These are phyloP conservation scores for Laodelphax striatellus DNA, from an alignment of 1,140 invertebrate species.

Conservation along the genomic window DNA sequence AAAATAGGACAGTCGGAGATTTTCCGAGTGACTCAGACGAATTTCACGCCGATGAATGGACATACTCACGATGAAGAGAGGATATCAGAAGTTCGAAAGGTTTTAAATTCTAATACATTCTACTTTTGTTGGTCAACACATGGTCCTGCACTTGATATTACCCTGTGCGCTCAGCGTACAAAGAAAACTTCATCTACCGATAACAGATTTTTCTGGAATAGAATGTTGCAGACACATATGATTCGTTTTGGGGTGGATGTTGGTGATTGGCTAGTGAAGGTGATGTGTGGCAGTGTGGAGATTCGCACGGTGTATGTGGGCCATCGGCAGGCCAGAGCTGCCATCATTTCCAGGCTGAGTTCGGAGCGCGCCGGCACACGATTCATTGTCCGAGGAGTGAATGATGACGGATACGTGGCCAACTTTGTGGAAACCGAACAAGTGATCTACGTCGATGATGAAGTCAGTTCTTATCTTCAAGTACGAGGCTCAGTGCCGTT, in stretches of 20 bases:
- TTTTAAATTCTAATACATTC: constrained; percentile 92
- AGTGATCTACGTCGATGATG: constrained; percentile 81
- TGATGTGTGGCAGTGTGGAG: constrained; percentile 93
- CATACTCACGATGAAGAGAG: constrained; percentile 66
- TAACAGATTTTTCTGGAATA: constrained; percentile 78
- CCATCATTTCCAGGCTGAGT: constrained; percentile 88
- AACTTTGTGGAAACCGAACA: constrained; percentile 99
- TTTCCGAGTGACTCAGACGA: constrained; percentile 84
- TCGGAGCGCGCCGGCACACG: constrained; percentile 91
- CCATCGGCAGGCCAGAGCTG: constrained; percentile 81
- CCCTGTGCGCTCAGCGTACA: constrained; percentile 81
- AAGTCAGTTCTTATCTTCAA: constrained; percentile 70
- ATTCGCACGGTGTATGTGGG: constrained; percentile 93
- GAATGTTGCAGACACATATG: constrained; percentile 85
- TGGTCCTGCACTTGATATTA: constrained; percentile 64
- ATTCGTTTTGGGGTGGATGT: constrained; percentile 81
- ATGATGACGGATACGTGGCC: constrained; percentile 97
- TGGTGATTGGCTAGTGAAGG: constrained; percentile 78
- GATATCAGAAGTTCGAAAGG: constrained; percentile 69
- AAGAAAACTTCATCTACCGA: constrained; percentile 68
- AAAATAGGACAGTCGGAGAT: constrained; percentile 89
- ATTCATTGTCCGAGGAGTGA: constrained; percentile 96
- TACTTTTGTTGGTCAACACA: constrained; percentile 77
- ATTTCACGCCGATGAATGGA: constrained; percentile 77
- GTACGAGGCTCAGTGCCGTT: constrained; percentile 93